A percentile compares a stretch with the other conserved stretches of the same genome.
These are phyloP conservation scores for Nicator chloris DNA, from an alignment of 2,113 vertebrate species.

Conservation along the genomic window DNA sequence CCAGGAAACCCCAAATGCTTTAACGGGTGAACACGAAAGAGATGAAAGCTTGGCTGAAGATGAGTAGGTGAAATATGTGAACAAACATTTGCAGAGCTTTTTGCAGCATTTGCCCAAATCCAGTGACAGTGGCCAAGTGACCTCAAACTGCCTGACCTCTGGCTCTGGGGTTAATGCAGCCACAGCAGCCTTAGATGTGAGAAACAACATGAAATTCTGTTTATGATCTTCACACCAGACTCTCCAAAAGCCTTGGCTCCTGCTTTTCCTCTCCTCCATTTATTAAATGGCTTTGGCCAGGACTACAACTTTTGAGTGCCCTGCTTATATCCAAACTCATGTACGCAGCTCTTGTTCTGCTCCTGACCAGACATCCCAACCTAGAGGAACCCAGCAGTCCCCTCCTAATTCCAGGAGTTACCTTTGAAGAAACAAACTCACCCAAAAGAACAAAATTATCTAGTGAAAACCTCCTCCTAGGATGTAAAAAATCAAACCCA, in stretches of 20 bases:
- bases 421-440: background rate
- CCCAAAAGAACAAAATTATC: background rate
- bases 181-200: background rate
- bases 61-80: background rate
- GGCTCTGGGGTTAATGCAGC: background rate
- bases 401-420: background rate
- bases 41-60: background rate
- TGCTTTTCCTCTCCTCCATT: background rate
- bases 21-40: background rate
- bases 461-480: background rate
- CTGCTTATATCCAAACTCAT: background rate
- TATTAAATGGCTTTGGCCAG: conserved; percentile 15
- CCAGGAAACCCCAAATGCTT: background rate
- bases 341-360: background rate
- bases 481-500: background rate
- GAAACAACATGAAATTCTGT: background rate
- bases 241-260: background rate
- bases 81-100: background rate
- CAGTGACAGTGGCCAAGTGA: background rate
- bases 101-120: background rate
- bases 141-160: background rate
- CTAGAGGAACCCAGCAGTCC: background rate
- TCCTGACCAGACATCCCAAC: background rate
- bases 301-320: background rate
- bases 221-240: background rate